Percentiles rank a stretch among this genome's conserved stretches.
Evolutionary conservation across 1,140 invertebrate genomes (phyloP).

Genomic region (Leptinotarsa lineolata): DNA sequence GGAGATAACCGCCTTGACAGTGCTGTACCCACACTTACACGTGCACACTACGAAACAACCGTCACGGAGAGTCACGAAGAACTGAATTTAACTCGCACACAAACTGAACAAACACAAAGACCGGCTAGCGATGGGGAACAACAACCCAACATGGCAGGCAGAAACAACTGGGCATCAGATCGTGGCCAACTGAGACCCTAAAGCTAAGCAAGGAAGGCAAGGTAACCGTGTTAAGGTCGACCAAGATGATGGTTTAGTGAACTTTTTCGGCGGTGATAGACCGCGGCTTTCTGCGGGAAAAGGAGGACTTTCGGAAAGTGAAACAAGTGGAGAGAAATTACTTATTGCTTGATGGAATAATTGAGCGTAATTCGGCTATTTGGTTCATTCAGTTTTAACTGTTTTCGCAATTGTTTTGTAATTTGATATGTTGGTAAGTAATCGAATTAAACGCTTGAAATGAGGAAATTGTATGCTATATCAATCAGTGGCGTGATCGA

Average conservation of each 20-base stretch:
- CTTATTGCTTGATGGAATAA: neutral
- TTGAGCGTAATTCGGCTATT: neutral
- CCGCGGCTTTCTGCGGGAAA: neutral
- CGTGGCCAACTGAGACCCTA: constrained; percentile 1
- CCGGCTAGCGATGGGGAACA: constrained; percentile 4
- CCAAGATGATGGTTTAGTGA: neutral
- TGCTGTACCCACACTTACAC: neutral
- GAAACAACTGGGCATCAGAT: constrained; percentile 5
- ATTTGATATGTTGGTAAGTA: neutral
- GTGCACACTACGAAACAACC: constrained; percentile 1
- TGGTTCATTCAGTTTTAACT: neutral
- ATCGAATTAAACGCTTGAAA: neutral
- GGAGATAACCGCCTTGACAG: neutral
- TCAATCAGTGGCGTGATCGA: no score
- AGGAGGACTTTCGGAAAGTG: neutral
- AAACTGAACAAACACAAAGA: constrained; percentile 8
- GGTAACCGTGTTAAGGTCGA: constrained; percentile 7
- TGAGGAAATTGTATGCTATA: neutral
- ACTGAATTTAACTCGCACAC: constrained; percentile 3
- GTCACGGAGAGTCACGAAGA: constrained; percentile 5
- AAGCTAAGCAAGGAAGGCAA: constrained; percentile 2
- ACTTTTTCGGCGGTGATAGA: neutral
- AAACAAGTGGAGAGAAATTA: neutral
- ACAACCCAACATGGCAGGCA: constrained; percentile 2
- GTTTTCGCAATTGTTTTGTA: neutral